Evolutionary conservation across 2,888 invertebrate species (phyloP).

Genomic region (Orthonevra nobilis): DNA sequence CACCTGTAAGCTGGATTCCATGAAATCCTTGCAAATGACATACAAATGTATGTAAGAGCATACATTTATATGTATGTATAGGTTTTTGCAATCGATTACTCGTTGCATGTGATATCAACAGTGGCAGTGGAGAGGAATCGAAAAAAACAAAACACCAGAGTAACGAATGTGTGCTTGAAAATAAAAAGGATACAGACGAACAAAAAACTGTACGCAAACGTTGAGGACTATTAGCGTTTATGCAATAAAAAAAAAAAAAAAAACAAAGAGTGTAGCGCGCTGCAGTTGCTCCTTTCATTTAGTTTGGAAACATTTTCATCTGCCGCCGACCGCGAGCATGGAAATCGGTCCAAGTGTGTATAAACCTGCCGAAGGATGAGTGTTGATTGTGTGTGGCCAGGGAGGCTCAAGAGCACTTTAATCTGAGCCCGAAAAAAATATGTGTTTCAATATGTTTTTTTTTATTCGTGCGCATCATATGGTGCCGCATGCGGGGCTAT

Average conservation of each 20-base stretch:
- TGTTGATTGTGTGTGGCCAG: background rate
- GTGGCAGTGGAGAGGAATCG: background rate
- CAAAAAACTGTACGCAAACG: background rate
- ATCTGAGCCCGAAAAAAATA: slow-evolving; percentile 2
- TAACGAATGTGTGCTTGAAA: background rate
- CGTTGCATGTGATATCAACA: background rate
- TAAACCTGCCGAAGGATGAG: slow-evolving; percentile 3
- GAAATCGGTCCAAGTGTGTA: background rate
- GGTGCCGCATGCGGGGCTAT: too few relatives aligned
- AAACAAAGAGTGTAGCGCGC: too few relatives aligned
- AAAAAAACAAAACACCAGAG: background rate
- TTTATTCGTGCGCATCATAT: too few relatives aligned
- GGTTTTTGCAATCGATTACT: slow-evolving; percentile 16
- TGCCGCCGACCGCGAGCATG: background rate
- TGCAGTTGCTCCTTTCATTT: slow-evolving; percentile 13
- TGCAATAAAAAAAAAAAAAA: background rate
- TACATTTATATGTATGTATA: too few relatives aligned
- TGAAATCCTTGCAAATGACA: too few relatives aligned
- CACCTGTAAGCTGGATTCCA: too few relatives aligned
- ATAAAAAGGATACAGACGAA: background rate
- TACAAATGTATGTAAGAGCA: too few relatives aligned
- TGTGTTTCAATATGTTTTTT: too few relatives aligned
- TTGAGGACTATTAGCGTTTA: background rate
- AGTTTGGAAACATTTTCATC: slow-evolving; percentile 3
- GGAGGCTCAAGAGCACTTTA: background rate